Conservation (phyloP, 2,888 invertebrate genomes). For the Caenorhabditis auriculariae region DNA sequence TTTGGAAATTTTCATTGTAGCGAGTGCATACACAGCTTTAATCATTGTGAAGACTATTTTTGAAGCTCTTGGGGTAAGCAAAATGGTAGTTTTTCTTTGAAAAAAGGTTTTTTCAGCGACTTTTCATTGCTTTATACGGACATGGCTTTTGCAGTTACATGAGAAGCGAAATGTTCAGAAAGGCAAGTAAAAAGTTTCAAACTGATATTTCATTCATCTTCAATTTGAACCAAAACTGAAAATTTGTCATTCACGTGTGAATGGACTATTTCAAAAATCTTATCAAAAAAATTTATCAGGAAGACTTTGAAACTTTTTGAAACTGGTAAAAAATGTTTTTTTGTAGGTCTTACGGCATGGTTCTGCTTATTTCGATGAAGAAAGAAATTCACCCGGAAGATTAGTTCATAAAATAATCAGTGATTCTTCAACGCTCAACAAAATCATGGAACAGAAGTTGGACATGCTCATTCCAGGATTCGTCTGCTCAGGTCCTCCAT, state of each 20-base stretch:
- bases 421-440: constrained; percentile 55
- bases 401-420: constrained; percentile 54
- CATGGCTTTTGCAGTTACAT: constrained; percentile 57
- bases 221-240: too few relatives aligned
- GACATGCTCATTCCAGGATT: constrained; percentile 58
- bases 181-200: too few relatives aligned
- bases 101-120: constrained; percentile 29
- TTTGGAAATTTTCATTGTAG: constrained; percentile 51
- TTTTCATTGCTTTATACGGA: constrained; percentile 57
- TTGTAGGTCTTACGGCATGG: constrained; percentile 48
- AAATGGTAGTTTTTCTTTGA: constrained; percentile 4
- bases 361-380: constrained; percentile 61
- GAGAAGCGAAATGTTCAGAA: constrained; percentile 57
- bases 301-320: too few relatives aligned
- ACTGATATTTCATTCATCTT: too few relatives aligned
- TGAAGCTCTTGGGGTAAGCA: constrained; percentile 54
- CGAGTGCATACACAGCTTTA: constrained; percentile 53
- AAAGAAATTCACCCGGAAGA: constrained; percentile 52
- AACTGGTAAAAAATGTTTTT: neutral
- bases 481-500: constrained; percentile 42
- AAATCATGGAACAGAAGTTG: constrained; percentile 58
- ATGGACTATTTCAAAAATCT: too few relatives aligned
- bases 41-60: constrained; percentile 62
- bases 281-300: too few relatives aligned
- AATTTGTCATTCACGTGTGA: too few relatives aligned